Evolutionary conservation across 2,113 vertebrate species (phyloP), one percentile per base, ranked within the genome.

Genomic region (Salminus brasiliensis): DNA sequence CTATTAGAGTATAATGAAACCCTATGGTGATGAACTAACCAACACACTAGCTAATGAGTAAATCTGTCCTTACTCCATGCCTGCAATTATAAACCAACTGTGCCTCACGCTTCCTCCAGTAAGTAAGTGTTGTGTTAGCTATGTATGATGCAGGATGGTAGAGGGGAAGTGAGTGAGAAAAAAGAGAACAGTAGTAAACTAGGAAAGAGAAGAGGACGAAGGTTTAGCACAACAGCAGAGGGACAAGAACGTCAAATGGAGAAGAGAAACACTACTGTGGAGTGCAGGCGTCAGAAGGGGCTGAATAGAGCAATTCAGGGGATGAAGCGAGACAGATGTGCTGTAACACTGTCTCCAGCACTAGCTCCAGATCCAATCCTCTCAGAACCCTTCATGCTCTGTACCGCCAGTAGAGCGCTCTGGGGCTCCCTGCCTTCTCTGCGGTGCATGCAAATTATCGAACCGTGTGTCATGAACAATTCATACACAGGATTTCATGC

Each of bases 401-500:
- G 23, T 79, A 36, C 21, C 76, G 47, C 12, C 12, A 5, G 27
- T 32, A 25, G 65, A 62, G 55, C 71, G 29, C 76, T 45, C 67
- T 52, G 47, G 74, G 80, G 23, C 74, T 71, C 43, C 67, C 70
- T 79, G 71, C 49, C 73, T 23, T 21, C 74, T 65, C 11, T 10
- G 8, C 53, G 11, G 32, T 11, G 72, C 39, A 74, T 45, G 71
- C 10, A 39, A 16, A 71, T 63, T 65, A 36, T 59, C 62, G 18
- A 69, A 71, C 67, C 16, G 23, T 55, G 59, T 18, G 60, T 72
- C 81, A 79, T 81, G 47, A 83, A 74, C 69, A 79, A 76, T 81
- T 77, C 81, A 81, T 68, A 53, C 27, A 15, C 70, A 16, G 27
- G 69, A 87, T 87, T 85, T 87, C 81, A 86, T 76, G 80, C 76